Percentiles rank a stretch among this genome's conserved stretches.
phyloP scores from a whole-genome alignment of 2,797 vertebrate genomes.

The Gouania willdenowi region DNA sequence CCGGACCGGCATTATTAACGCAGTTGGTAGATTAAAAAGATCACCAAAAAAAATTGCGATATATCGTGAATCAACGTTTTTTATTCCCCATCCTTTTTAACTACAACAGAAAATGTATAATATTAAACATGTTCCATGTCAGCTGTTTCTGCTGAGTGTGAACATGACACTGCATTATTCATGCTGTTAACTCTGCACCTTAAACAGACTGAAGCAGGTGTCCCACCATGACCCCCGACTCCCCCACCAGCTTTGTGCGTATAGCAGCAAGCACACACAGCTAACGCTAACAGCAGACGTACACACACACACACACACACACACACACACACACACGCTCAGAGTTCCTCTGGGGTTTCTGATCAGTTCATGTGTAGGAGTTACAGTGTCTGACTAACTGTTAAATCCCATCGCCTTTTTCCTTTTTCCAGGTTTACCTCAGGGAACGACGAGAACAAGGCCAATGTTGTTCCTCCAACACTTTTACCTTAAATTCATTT shows the following conservation, averaged over 20 bases:
- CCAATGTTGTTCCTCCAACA: constrained; percentile 18
- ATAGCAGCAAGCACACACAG: constrained; percentile 20
- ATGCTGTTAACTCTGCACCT: constrained; percentile 29
- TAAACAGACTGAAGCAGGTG: constrained; percentile 65
- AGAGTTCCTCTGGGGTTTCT: constrained; percentile 35
- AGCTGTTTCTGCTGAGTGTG: too few species aligned
- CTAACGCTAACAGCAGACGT: constrained; percentile 1
- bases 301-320: too few species aligned
- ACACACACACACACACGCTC: neutral
- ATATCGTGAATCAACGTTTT: too few species aligned
- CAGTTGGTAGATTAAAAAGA: too few species aligned
- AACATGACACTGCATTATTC: constrained; percentile 57
- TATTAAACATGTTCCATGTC: too few species aligned
- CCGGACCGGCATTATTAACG: too few species aligned
- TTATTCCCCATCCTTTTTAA: too few species aligned
- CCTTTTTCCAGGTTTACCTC: constrained; percentile 8
- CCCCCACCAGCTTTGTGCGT: constrained; percentile 10
- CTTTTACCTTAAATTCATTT: constrained; percentile 17
- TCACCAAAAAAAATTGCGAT: too few species aligned
- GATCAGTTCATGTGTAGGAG: constrained; percentile 46
- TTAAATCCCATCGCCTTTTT: constrained; percentile 38
- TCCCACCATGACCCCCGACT: constrained; percentile 15
- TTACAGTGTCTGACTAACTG: constrained; percentile 40
- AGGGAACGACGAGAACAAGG: constrained; percentile 16
- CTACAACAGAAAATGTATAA: too few species aligned